phyloP scores from a whole-genome alignment of 2,888 invertebrate species.

The Gymnosoma rotundatum region DNA sequence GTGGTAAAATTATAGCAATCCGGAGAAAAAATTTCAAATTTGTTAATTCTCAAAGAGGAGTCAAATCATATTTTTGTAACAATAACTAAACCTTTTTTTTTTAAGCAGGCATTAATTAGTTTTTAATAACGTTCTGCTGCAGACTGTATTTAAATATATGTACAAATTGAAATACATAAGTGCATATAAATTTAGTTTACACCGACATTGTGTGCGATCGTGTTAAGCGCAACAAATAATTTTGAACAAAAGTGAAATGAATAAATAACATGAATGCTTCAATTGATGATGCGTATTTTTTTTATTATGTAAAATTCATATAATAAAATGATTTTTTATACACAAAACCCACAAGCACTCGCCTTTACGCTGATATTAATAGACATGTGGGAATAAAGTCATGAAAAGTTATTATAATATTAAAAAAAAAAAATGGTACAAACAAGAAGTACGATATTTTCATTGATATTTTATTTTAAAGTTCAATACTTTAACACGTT shows the following conservation, averaged over 20 bases:
- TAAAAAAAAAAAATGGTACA: neutral
- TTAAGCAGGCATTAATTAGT: no score
- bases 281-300: slow-evolving; percentile 23
- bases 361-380: neutral
- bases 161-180: no score
- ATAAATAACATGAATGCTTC: slow-evolving; percentile 15
- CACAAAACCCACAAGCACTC: neutral
- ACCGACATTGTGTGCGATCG: neutral
- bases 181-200: neutral
- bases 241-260: neutral
- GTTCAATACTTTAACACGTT: no score
- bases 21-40: no score
- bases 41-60: no score
- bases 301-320: slow-evolving; percentile 17
- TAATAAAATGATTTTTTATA: slow-evolving; percentile 8
- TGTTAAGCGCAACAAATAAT: neutral
- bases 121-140: no score
- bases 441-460: neutral
- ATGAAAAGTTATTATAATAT: neutral
- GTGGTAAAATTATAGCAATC: no score
- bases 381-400: neutral
- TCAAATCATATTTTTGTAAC: no score
- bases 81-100: no score
- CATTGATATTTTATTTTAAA: no score
- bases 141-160: no score